A percentile compares a stretch with the other conserved stretches of the same genome.
Evolutionary conservation across 2,888 invertebrate species (phyloP).

Genomic region (Ferrisia virgata): DNA sequence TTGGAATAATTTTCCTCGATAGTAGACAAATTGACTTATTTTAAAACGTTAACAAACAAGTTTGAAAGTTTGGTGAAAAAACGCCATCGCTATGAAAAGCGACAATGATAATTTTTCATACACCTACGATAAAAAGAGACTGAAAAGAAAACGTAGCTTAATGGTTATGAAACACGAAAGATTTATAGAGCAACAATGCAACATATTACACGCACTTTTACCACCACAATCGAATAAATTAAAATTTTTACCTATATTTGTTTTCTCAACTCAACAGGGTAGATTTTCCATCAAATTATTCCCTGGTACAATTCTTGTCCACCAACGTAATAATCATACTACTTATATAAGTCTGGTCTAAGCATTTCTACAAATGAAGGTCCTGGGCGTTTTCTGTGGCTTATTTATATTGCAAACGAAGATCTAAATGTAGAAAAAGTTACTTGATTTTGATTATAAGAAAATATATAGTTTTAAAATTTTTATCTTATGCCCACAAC

Average conservation of each 20-base stretch:
- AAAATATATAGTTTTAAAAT: too few relatives aligned
- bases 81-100: background rate
- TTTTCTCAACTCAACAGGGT: background rate
- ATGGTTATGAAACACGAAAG: conserved; percentile 12
- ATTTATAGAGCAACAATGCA: background rate
- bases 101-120: background rate
- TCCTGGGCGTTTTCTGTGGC: too few relatives aligned
- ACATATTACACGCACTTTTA: background rate
- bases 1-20: background rate
- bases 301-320: background rate
- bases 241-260: background rate
- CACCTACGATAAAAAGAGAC: background rate
- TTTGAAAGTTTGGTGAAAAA: background rate
- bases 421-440: background rate
- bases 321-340: background rate
- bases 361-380: too few relatives aligned
- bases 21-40: background rate
- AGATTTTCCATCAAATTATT: background rate
- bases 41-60: background rate
- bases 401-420: too few relatives aligned
- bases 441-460: too few relatives aligned
- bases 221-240: background rate
- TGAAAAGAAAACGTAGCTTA: too few relatives aligned
- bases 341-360: too few relatives aligned
- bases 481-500: too few relatives aligned